Evolutionary conservation across 2,797 vertebrate genomes (phyloP).

Genomic region (Bovichtus variegatus): DNA sequence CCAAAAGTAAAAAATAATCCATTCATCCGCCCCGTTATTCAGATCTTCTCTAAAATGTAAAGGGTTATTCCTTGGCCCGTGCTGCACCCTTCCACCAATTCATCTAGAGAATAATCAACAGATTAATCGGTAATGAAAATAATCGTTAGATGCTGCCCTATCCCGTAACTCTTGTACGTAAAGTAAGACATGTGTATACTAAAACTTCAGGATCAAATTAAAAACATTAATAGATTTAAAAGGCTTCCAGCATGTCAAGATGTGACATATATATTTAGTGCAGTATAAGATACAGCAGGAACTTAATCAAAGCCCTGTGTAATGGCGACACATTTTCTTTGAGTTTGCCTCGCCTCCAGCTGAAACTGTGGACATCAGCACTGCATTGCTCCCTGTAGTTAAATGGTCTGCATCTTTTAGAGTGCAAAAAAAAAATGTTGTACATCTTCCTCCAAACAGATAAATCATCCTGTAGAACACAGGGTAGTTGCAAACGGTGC

Average conservation of each 20-base stretch:
- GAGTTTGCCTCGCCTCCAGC: constrained; percentile 7
- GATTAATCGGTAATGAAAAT: not conserved
- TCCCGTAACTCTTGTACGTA: not conserved
- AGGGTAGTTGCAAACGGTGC: not conserved
- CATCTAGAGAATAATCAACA: not conserved
- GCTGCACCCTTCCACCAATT: no score
- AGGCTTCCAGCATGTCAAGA: not conserved
- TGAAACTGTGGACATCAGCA: constrained; percentile 22
- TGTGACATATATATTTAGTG: constrained; percentile 2
- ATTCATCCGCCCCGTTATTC: no score
- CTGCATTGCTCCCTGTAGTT: constrained; percentile 12
- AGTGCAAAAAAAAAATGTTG: not conserved
- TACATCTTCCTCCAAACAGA: not conserved
- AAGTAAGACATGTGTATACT: not conserved
- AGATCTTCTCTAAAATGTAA: no score
- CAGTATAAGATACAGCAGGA: constrained; percentile 6
- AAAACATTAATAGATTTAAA: not conserved
- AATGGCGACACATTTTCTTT: constrained; percentile 8
- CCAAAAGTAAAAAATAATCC: not conserved
- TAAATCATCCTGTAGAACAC: not conserved
- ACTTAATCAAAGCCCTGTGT: constrained; percentile 1
- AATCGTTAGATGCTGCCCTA: not conserved
- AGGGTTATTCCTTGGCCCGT: no score
- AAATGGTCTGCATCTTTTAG: not conserved
- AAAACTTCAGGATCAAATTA: not conserved